phyloP scores from a whole-genome alignment of 1,140 invertebrate genomes.

The Pachypsylla venusta region DNA sequence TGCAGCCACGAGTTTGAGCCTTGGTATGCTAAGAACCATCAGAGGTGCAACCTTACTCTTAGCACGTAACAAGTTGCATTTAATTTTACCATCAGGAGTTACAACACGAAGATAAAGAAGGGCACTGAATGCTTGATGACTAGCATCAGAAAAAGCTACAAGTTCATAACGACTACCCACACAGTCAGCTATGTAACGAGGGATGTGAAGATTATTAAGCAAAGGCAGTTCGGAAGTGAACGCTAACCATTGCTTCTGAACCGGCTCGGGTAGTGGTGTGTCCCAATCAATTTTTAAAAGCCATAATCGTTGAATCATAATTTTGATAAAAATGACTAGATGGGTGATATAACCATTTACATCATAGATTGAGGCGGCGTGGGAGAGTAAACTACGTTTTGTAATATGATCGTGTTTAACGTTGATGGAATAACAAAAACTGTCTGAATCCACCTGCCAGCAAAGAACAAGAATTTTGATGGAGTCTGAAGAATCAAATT shows the following conservation, averaged over 20 bases:
- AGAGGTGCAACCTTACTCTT: constrained; percentile 22
- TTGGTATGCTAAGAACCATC: constrained; percentile 29
- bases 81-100: constrained; percentile 9
- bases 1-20: constrained; percentile 34
- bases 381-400: background rate
- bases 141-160: constrained; percentile 29
- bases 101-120: constrained; percentile 26
- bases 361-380: too few relatives aligned
- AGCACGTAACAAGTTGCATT: constrained; percentile 15
- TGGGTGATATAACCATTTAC: background rate
- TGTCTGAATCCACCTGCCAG: background rate
- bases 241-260: too few relatives aligned
- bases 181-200: too few relatives aligned
- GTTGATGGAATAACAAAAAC: background rate
- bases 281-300: too few relatives aligned
- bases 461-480: background rate
- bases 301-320: too few relatives aligned
- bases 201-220: too few relatives aligned
- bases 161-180: too few relatives aligned
- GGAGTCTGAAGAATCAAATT: background rate
- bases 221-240: too few relatives aligned
- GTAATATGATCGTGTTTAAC: background rate
- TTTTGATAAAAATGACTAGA: background rate
- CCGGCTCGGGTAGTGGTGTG: too few relatives aligned
- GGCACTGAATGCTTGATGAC: constrained; percentile 26